phyloP scores from a whole-genome alignment of 1,140 invertebrate species.

The Homarus americanus region DNA sequence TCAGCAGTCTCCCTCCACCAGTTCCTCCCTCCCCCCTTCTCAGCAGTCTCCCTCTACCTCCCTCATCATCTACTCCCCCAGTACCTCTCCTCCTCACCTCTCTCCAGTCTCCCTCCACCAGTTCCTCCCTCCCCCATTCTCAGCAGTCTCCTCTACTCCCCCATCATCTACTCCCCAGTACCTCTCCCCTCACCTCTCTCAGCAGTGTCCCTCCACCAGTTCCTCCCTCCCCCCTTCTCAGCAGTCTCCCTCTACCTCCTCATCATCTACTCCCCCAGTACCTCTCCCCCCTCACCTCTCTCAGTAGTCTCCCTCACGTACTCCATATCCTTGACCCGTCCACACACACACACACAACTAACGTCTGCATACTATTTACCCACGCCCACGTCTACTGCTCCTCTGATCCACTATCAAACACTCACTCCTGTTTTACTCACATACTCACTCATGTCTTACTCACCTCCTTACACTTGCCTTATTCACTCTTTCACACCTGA shows the following conservation, averaged over 20 bases:
- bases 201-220: not conserved
- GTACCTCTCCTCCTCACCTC: too few species aligned
- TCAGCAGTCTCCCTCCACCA: not conserved
- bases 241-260: not conserved
- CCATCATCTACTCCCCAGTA: not conserved
- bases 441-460: not conserved
- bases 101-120: not conserved
- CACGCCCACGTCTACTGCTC: too few species aligned
- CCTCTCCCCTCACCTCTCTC: not conserved
- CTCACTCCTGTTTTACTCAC: too few species aligned
- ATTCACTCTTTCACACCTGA: not conserved
- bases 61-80: too few species aligned
- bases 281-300: not conserved
- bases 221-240: not conserved
- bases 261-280: not conserved
- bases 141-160: not conserved
- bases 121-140: not conserved
- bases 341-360: not conserved
- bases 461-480: not conserved
- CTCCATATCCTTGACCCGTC: not conserved
- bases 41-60: not conserved
- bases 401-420: too few species aligned
- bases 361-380: not conserved
- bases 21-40: too few species aligned
- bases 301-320: not conserved